Evolutionary conservation across 1,140 invertebrate species (phyloP).

Genomic region (Drosophila arizonae): DNA sequence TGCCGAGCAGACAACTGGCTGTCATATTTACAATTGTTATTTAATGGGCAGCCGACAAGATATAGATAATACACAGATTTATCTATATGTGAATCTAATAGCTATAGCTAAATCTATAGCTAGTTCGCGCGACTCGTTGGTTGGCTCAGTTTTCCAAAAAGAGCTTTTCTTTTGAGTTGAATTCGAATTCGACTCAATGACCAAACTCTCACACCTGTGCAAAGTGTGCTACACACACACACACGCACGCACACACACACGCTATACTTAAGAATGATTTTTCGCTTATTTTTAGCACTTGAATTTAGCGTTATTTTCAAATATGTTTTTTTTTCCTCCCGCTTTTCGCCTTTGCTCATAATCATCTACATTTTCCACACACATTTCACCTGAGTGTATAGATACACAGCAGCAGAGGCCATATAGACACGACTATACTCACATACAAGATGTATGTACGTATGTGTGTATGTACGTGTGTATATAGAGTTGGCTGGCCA

Average conservation of each 20-base stretch:
- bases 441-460: conserved; percentile 12
- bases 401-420: conserved; percentile 37
- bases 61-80: conserved; percentile 2
- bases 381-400: conserved; percentile 74
- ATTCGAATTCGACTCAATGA: conserved; percentile 47
- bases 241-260: conserved; percentile 20
- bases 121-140: conserved; percentile 10
- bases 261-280: conserved; percentile 75
- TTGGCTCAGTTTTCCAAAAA: conserved; percentile 59
- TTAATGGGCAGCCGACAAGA: conserved; percentile 47
- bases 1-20: conserved; percentile 59
- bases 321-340: conserved; percentile 36
- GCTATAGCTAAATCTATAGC: conserved; percentile 18
- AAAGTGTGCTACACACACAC: conserved; percentile 36
- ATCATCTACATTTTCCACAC: conserved; percentile 79
- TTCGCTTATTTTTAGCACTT: conserved; percentile 80
- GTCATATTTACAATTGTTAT: conserved; percentile 74
- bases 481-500: conserved; percentile 31
- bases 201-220: conserved; percentile 60
- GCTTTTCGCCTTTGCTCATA: conserved; percentile 56
- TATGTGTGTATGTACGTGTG: conserved; percentile 13
- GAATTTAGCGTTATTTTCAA: conserved; percentile 61
- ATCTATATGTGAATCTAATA: conserved; percentile 26
- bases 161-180: conserved; percentile 55
- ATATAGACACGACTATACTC: conserved; percentile 24